These are phyloP conservation scores for Dryadula phaetusa DNA, from an alignment of 2,888 invertebrate species.

Conservation along the genomic window DNA sequence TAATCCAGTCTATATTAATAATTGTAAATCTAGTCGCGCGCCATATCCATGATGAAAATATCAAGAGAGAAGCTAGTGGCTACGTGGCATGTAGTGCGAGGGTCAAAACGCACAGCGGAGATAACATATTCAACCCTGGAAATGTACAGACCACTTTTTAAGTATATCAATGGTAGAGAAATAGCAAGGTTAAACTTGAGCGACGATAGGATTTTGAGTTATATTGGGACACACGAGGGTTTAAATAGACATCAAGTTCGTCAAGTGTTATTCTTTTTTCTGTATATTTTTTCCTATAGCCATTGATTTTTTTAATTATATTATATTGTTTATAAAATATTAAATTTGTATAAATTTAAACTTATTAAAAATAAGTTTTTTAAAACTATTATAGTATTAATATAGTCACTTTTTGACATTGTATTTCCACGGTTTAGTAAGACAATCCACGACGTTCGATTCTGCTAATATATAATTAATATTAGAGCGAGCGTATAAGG, in stretches of 20 bases:
- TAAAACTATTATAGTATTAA: too few relatives aligned
- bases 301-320: too few relatives aligned
- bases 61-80: conserved; percentile 66
- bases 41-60: conserved; percentile 76
- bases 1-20: conserved; percentile 61
- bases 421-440: too few relatives aligned
- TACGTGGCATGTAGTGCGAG: conserved; percentile 68
- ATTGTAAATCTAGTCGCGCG: conserved; percentile 64
- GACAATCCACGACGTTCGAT: too few relatives aligned
- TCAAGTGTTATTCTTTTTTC: neutral
- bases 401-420: too few relatives aligned
- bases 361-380: too few relatives aligned
- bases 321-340: too few relatives aligned
- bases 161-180: conserved; percentile 68
- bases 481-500: too few relatives aligned
- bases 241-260: conserved; percentile 71
- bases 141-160: conserved; percentile 70
- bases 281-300: too few relatives aligned
- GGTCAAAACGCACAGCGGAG: conserved; percentile 41
- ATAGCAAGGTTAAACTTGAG: conserved; percentile 68
- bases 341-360: too few relatives aligned
- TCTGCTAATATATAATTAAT: too few relatives aligned
- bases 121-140: conserved; percentile 62
- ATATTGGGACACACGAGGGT: conserved; percentile 71
- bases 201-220: conserved; percentile 64